Percentiles rank a stretch among this genome's conserved stretches.
phyloP scores from a whole-genome alignment of 2,113 vertebrate genomes.

The Brachyhypopomus gauderio region DNA sequence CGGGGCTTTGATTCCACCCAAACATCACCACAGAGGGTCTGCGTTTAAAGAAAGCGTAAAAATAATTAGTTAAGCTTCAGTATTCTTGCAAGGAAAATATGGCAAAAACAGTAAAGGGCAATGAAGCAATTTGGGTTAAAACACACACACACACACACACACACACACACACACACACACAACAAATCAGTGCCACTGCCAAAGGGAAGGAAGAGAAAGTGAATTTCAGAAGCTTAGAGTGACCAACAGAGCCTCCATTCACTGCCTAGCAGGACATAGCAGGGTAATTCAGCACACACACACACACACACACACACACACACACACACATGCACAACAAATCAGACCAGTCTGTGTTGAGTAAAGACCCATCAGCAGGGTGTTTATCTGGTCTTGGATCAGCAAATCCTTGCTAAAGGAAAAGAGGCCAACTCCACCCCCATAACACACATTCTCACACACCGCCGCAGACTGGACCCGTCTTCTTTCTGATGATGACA shows the following conservation, averaged over 20 bases:
- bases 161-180: too few species aligned
- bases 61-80: not conserved
- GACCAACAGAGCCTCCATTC: slow-evolving; percentile 46
- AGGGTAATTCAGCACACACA: slow-evolving; percentile 28
- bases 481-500: slow-evolving; percentile 60
- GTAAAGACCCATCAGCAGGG: slow-evolving; percentile 37
- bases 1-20: too few species aligned
- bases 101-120: not conserved
- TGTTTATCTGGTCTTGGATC: slow-evolving; percentile 48
- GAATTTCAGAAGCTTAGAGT: slow-evolving; percentile 24
- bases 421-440: slow-evolving; percentile 5
- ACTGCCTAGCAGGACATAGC: slow-evolving; percentile 41
- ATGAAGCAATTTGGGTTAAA: slow-evolving; percentile 4
- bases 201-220: slow-evolving; percentile 30
- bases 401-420: slow-evolving; percentile 16
- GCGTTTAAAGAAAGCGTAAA: not conserved
- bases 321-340: slow-evolving; percentile 19
- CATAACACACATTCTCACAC: slow-evolving; percentile 4
- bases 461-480: slow-evolving; percentile 35
- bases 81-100: slow-evolving; percentile 33
- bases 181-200: slow-evolving; percentile 16
- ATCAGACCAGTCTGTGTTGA: slow-evolving; percentile 37
- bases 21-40: not conserved
- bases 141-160: too few species aligned
- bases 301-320: slow-evolving; percentile 30